Base-by-base conservation (phyloP, 2,888 invertebrate genomes). In the Erpobdella octoculata region DNA sequence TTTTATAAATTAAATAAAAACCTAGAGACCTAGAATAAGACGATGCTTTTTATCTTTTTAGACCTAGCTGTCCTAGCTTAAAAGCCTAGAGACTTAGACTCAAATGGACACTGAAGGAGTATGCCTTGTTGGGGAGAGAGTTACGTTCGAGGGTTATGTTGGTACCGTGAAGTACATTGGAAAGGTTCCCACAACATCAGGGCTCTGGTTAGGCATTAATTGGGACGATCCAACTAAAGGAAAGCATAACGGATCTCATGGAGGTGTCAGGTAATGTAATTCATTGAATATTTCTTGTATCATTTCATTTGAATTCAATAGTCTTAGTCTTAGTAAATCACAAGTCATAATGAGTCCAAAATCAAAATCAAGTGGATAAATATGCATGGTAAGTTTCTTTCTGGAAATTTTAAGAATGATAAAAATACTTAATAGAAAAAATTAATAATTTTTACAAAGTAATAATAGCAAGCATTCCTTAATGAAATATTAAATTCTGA, bases 201-300 rank as follows among this genome's bases (percentile, higher is more conserved):
- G 90, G 59, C 81, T 85, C 37, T 96, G 95, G 96, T 86, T 92
- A 71, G 97, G 97, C 0, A 88, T 97, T n/a, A 96, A 97, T 81
- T 97, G 96, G 96, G 96, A 97, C 82, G 89, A 93, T 78, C 86
- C 88, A 2, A 84, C 85, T 8, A 86, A 96, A 78, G 97, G 97
- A 1, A 95, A 93, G 82, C 96, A 97, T 81, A 89, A 93, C 85
- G 97, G 97, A 0, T 87, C 87, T 59, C 87, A 93, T 58, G 88
- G 92, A 75, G 91, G 89, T 64, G 85, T 87, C 64, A 87, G 88
- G 76, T 96, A 53, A 53, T 53, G 8, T 28, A 9, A 25, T 8
- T 28, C 48, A 9, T 2, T 9, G 5, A 12, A 53, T 28, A 53
- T 6, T 21, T 21, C 21, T 53, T 53, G 53, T 53, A 25, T 53